These are phyloP conservation scores for Phallusia fumigata DNA, from an alignment of 23 tunicate species.

Conservation along the genomic window DNA sequence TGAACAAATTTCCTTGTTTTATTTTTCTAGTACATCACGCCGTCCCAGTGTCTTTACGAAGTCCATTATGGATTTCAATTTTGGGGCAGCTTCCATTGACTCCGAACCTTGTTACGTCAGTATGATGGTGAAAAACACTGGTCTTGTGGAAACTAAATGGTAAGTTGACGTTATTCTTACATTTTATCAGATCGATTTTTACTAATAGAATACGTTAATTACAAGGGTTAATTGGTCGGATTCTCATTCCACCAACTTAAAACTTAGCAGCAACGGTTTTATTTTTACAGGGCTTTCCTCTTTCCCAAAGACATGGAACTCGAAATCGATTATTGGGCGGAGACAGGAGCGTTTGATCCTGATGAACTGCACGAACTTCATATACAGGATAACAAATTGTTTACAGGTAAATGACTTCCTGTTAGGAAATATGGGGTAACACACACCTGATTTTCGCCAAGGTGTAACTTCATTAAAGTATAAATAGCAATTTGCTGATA, in stretches of 20 bases:
- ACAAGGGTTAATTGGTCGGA: too few relatives aligned
- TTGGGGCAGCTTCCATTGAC: slow-evolving; percentile 85
- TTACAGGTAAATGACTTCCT: slow-evolving; percentile 36
- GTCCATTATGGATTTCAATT: slow-evolving; percentile 87
- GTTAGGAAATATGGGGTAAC: background rate
- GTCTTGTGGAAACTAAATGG: slow-evolving; percentile 75
- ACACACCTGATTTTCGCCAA: too few relatives aligned
- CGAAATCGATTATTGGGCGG: slow-evolving; percentile 87
- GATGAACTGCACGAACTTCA: slow-evolving; percentile 87
- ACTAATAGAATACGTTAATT: too few relatives aligned
- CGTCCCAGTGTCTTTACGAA: slow-evolving; percentile 74
- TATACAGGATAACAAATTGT: slow-evolving; percentile 84
- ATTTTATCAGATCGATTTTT: too few relatives aligned
- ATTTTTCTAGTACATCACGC: slow-evolving; percentile 68
- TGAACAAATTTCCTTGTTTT: too few relatives aligned
- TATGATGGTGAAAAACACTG: slow-evolving; percentile 76
- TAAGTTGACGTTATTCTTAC: slow-evolving; percentile 15
- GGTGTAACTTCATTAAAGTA: too few relatives aligned
- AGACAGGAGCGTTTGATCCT: slow-evolving; percentile 65
- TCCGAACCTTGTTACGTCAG: slow-evolving; percentile 73
- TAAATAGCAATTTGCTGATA: too few relatives aligned
- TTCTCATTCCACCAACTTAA: too few relatives aligned
- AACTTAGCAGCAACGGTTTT: too few relatives aligned
- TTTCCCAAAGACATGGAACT: slow-evolving; percentile 90
- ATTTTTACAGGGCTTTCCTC: slow-evolving; percentile 86